Percentiles rank a stretch among this genome's conserved stretches.
phyloP scores from a whole-genome alignment of 2,888 invertebrate genomes.

The Tridacna crocea region DNA sequence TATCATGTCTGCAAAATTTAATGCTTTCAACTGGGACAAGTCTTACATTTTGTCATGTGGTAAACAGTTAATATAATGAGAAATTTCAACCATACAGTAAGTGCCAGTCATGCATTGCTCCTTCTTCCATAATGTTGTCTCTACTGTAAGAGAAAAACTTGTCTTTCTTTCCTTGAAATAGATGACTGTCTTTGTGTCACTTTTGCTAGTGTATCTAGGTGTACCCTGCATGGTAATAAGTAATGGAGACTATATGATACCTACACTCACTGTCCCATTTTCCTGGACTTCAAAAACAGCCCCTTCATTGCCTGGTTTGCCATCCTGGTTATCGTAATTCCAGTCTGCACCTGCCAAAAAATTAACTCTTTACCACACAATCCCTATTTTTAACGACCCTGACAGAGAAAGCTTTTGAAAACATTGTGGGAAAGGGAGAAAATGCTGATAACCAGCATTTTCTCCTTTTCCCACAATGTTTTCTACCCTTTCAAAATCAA shows the following conservation, averaged over 20 bases:
- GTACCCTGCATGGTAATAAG: too few species aligned
- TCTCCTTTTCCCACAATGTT: not conserved
- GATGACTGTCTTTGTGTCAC: too few species aligned
- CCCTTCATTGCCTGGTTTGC: slow-evolving; percentile 45
- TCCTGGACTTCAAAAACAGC: slow-evolving; percentile 39
- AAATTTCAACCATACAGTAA: too few species aligned
- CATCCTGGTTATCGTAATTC: slow-evolving; percentile 50
- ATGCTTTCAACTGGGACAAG: not conserved
- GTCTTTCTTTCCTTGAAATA: too few species aligned
- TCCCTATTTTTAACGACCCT: not conserved
- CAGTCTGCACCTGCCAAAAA: slow-evolving; percentile 42
- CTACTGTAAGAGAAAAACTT: too few species aligned
- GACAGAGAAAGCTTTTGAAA: too few species aligned
- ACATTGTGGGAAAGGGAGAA: not conserved
- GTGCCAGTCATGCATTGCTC: too few species aligned
- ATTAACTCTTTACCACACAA: not conserved
- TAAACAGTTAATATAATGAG: not conserved
- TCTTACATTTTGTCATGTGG: not conserved
- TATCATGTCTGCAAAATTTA: not conserved
- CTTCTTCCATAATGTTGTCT: too few species aligned
- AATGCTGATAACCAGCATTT: not conserved
- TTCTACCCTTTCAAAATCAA: too few species aligned
- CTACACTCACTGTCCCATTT: slow-evolving; percentile 40
- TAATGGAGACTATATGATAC: not conserved
- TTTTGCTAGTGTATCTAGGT: too few species aligned